Evolutionary conservation across 2,113 vertebrate genomes (phyloP).

Genomic region (Apodemus sylvaticus): DNA sequence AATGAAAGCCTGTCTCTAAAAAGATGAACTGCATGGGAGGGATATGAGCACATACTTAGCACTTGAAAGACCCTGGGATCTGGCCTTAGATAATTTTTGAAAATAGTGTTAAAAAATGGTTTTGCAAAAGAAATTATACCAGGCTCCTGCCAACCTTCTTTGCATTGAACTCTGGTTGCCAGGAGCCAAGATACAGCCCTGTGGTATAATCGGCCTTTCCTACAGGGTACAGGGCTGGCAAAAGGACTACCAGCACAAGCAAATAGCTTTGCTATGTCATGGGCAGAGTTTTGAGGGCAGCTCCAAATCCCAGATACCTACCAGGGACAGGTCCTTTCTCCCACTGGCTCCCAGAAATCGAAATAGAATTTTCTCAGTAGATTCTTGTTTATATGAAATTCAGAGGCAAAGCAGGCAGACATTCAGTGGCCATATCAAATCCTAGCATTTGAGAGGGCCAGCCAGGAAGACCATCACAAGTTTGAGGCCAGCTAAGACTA

Average conservation of each 20-base stretch:
- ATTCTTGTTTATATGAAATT: background rate
- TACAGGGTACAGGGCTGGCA: background rate
- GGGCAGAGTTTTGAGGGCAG: background rate
- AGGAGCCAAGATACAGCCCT: background rate
- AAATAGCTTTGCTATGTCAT: background rate
- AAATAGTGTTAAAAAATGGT: background rate
- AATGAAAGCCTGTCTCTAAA: background rate
- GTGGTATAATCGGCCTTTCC: background rate
- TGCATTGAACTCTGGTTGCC: background rate
- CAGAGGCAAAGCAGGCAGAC: background rate
- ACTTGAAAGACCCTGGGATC: background rate
- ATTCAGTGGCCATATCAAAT: background rate
- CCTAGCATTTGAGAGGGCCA: background rate
- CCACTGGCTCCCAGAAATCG: background rate
- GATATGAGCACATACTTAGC: background rate
- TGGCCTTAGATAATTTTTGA: background rate
- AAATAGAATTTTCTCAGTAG: background rate
- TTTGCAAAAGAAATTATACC: background rate
- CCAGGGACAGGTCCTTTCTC: background rate
- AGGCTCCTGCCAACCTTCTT: background rate
- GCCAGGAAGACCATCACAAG: background rate
- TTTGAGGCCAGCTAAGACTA: background rate
- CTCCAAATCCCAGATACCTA: background rate
- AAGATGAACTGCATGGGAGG: background rate
- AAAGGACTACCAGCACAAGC: background rate